These are phyloP conservation scores for Semnornis frantzii DNA, from an alignment of 2,113 vertebrate genomes.

Conservation along the genomic window DNA sequence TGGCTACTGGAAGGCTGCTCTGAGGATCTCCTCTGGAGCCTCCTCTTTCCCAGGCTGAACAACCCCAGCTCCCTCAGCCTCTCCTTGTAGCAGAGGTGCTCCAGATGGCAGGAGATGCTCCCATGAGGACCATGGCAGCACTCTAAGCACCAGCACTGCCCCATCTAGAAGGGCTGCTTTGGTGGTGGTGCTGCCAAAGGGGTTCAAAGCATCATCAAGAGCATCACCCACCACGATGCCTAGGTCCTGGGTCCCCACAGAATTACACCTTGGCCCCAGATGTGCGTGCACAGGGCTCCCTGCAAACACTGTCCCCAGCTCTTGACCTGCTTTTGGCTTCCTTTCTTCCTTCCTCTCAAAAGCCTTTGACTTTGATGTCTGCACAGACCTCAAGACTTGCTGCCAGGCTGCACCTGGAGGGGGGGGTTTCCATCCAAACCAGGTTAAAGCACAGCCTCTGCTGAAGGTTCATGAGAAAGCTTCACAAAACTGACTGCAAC, in stretches of 20 bases:
- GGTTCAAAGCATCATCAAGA: background rate
- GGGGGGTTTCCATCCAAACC: background rate
- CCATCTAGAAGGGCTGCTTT: accelerated
- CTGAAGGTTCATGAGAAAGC: conserved; percentile 36
- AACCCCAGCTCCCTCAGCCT: too few relatives aligned
- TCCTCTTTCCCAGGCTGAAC: too few relatives aligned
- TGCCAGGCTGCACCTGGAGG: background rate
- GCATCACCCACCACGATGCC: background rate
- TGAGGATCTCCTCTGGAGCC: too few relatives aligned
- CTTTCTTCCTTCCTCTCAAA: background rate
- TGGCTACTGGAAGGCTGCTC: too few relatives aligned
- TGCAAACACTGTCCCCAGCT: background rate
- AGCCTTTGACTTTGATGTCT: accelerated
- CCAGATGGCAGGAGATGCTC: background rate
- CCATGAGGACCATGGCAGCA: accelerated
- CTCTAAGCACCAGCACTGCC: background rate
- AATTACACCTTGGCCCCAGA: background rate
- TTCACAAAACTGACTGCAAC: background rate
- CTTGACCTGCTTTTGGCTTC: background rate
- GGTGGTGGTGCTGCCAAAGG: background rate
- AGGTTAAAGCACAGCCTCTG: background rate
- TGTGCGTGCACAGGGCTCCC: accelerated
- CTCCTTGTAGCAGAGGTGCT: too few relatives aligned
- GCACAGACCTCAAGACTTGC: background rate
- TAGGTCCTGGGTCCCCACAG: background rate